Evolutionary conservation across 2,888 invertebrate species (phyloP), one percentile per base, ranked within the genome.

Genomic region (Drosophila austrosaltans): DNA sequence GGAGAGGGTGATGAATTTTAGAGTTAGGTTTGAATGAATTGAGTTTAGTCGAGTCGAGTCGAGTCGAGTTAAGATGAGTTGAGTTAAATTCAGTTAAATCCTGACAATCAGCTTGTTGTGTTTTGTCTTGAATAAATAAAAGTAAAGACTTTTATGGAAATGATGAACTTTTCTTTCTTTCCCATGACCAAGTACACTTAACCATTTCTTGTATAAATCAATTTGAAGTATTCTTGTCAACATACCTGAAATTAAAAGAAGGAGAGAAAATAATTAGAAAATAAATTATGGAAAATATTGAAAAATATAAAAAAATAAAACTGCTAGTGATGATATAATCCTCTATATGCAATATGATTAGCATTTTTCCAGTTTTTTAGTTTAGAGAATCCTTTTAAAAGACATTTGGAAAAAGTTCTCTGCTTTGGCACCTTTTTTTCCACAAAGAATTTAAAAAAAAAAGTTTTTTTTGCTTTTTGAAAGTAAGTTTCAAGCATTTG

Each of bases 181-280:
- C 12, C 12, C 6, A n/a, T 36, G 12, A 10, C 16, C 48, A 25
- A 25, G 10, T 10, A 7, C 3, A 12, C 42, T 28, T 10, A 39
- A 44, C 30, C 53, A 6, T 30, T 58, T 3, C 20, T 30, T 40
- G 22, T 0, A 22, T 39, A n/a, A 10, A 36, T 36, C 36, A 8
- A 36, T 36, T 36, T 36, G 3, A 8, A 36, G 7, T 22, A 20
- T 25, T 25, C 48, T 48, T 48, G 22, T 3, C 7, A 57, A 66
- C 82, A 65, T 84, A 82, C 89, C 87, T 82, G 82, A 1, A 82
- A 82, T 16, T 68, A 48, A 78, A 59, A 48, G 66, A 28, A 61
- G 22, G 7, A 40, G 3, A 30, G 5, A 36, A 30, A 1, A 28
- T 22, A 1, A 5, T 16, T 16, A 16, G 16, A 16, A 16, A 16